These are phyloP conservation scores for Octopus sinensis DNA, from an alignment of 1,140 invertebrate genomes.

Conservation along the genomic window DNA sequence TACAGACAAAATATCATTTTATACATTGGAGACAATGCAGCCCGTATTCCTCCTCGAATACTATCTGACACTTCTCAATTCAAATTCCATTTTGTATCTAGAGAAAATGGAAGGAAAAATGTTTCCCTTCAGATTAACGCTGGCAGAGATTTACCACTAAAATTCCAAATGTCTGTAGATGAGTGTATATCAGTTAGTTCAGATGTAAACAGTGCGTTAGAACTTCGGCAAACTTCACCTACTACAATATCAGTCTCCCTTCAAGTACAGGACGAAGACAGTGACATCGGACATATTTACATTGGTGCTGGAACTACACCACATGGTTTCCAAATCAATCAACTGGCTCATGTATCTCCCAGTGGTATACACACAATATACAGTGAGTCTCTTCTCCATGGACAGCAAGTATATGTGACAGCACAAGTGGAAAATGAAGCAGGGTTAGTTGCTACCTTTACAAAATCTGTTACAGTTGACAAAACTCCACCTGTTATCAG, in stretches of 20 bases:
- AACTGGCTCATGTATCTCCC: neutral
- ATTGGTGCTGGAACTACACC: neutral
- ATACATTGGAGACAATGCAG: neutral
- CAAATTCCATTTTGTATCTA: neutral
- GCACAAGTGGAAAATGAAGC: neutral
- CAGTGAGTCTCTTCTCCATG: neutral
- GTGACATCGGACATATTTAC: neutral
- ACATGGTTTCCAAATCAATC: neutral
- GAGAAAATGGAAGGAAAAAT: neutral
- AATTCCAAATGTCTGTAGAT: neutral
- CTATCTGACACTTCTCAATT: neutral
- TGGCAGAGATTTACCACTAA: neutral
- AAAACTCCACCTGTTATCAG: neutral
- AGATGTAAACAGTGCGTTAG: neutral
- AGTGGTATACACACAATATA: neutral
- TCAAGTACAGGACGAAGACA: neutral
- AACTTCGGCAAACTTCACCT: neutral
- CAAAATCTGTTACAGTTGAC: neutral
- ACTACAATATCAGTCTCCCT: neutral
- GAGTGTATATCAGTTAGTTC: neutral
- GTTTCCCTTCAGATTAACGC: neutral
- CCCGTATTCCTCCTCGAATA: neutral
- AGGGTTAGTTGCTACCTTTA: neutral
- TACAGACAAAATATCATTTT: neutral
- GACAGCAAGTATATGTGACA: neutral